Evolutionary conservation across 2,888 invertebrate genomes (phyloP), one percentile per base, ranked within the genome.

Genomic region (Urechis unicinctus): DNA sequence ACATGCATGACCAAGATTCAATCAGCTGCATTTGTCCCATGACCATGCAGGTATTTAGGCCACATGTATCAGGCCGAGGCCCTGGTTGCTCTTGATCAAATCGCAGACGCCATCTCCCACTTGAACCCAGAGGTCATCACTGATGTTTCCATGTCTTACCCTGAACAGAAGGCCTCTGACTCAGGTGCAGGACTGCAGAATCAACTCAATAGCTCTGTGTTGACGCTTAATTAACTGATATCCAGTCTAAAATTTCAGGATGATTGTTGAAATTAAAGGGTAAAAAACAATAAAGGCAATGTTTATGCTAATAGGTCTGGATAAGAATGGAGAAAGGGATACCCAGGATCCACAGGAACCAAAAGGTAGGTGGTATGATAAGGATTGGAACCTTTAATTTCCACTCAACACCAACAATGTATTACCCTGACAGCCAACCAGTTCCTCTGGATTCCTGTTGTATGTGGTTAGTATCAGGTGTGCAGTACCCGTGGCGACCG

Each of bases 11-110:
- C 36, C 9, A 6, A 6, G 36, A 36, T 6, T 6, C 36, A 6
- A 36, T 36, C n/a, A n/a, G n/a, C n/a, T n/a, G n/a, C n/a, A n/a
- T 6, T 36, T 36, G 36, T 6, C 36, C 36, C 36, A 13, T 5
- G 41, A 50, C n/a, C 41, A 29, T 50, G 3, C 62, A 77, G 76
- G 55, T 77, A 76, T 65, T 81, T 94, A 68, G 92, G 87, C 0
- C 89, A 91, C 76, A 83, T 94, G 67, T 95, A 95, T 77, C 87
- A 89, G 51, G 91, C 91, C 0, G 93, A 95, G 79, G 88, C 91
- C 28, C 80, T 91, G 13, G 86, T 93, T 52, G 84, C 88, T 67
- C 80, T 75, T 55, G 89, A 93, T 72, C 85, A 86, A 78, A 85
- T 91, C 62, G 81, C 85, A 1, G 91, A 93, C 76, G 93, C 93